Evolutionary conservation across 1,140 invertebrate species (phyloP).

Genomic region (Luehdorfia chinensis): DNA sequence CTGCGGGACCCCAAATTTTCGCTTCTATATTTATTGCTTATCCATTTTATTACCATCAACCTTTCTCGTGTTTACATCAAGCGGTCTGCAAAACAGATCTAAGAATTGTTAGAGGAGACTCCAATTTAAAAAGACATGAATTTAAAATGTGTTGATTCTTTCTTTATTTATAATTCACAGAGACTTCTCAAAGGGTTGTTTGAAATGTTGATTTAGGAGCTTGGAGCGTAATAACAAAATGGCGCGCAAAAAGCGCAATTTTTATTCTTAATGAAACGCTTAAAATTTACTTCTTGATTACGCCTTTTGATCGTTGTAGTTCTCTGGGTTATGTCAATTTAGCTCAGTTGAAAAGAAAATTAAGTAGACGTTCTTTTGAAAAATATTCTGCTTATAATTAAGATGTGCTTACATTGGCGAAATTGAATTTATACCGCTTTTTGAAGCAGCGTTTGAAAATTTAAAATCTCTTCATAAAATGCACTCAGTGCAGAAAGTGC

Average conservation of each 20-base stretch:
- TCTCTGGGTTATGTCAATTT: conserved; percentile 4
- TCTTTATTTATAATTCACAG: conserved; percentile 4
- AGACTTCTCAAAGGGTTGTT: conserved; percentile 3
- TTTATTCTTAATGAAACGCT: no score
- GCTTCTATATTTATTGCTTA: conserved; percentile 58
- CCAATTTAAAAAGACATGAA: not conserved
- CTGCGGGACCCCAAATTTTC: conserved; percentile 38
- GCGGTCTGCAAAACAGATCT: not conserved
- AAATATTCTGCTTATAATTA: conserved; percentile 4
- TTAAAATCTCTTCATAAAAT: conserved; percentile 39
- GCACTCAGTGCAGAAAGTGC: conserved; percentile 26
- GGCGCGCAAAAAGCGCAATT: not conserved
- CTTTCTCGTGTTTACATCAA: conserved; percentile 9
- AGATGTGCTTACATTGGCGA: conserved; percentile 5
- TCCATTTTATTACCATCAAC: conserved; percentile 46
- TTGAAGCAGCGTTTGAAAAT: conserved; percentile 20
- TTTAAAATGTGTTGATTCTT: conserved; percentile 3
- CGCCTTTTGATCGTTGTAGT: conserved; percentile 13
- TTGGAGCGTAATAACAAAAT: not conserved
- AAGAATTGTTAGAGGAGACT: conserved; percentile 1
- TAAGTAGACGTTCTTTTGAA: conserved; percentile 7
- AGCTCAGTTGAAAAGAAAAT: conserved; percentile 6
- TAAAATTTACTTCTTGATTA: conserved; percentile 1
- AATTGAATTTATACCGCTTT: conserved; percentile 16
- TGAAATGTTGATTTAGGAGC: conserved; percentile 11